Evolutionary conservation across 2,888 invertebrate species (phyloP), one percentile per base, ranked within the genome.

Genomic region (Zhengitettix transpicula): DNA sequence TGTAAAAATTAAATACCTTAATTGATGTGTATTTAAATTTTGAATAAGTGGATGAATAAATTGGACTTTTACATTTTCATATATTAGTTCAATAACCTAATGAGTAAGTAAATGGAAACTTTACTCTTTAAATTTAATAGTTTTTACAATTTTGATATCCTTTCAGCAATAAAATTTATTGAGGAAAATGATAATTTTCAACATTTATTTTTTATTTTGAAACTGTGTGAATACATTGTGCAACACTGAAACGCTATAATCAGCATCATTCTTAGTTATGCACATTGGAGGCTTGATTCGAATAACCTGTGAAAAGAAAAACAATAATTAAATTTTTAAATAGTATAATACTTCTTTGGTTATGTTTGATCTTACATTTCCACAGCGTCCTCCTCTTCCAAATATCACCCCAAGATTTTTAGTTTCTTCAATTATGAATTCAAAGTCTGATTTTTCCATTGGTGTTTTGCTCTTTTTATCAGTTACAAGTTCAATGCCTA

Each of bases 261-360:
- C 87, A 0, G 84, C 89, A 73, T 97, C 92, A 57, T 81, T 81
- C 71, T 83, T 85, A 10, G 83, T 88, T 60, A 97, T 81, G 71
- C 96, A 97, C 87, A 99, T 88, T 0, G 98, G 97, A 14, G 98
- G 98, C 71, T 93, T 90, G 63, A 98, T 84, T 67, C 95, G 79
- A 57, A 98, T 76, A 1, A 91, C 87, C 91, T 95, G 77, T 57
- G n/a, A 47, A 14, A 47, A 14, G 12, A 47, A 47, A 12, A 2
- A 14, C 5, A 47, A 12, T 14, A 5, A n/a, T 47, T 47, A n/a
- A 47, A 5, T 47, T 7, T 12, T 12, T 14, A 47, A 14, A 47
- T 47, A n/a, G 12, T 12, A 14, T 47, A 47, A 14, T 3, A 7
- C 5, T 14, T 47, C 2, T 14, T 47, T 47, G 12, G 8, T 47